Evolutionary conservation across 2,888 invertebrate species (phyloP).

Genomic region (Tetrapedia diversipes): DNA sequence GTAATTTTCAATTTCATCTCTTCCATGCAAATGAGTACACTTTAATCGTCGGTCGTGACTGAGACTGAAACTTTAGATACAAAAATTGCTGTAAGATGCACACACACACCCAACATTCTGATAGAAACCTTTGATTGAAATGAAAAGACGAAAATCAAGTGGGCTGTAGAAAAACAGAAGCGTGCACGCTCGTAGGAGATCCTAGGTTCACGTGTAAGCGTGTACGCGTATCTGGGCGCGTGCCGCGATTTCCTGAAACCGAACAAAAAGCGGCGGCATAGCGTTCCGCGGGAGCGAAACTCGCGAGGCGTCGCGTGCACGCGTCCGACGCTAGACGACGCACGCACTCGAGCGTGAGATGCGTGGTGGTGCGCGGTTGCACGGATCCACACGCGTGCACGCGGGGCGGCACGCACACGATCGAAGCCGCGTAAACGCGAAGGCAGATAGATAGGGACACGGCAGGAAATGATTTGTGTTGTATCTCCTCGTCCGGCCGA

Average conservation of each 20-base stretch:
- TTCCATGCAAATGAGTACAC: too few relatives aligned
- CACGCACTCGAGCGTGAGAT: constrained; percentile 75
- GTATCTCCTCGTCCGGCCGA: constrained; percentile 77
- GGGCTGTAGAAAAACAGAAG: too few relatives aligned
- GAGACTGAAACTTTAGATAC: too few relatives aligned
- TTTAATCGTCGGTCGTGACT: too few relatives aligned
- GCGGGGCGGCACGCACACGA: constrained; percentile 47
- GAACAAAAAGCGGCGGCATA: constrained; percentile 40
- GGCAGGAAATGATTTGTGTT: constrained; percentile 80
- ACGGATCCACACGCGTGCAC: constrained; percentile 57
- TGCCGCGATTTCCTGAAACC: constrained; percentile 34
- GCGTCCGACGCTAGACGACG: constrained; percentile 59
- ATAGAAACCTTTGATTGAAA: too few relatives aligned
- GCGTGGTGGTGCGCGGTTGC: constrained; percentile 72
- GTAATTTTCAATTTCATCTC: too few relatives aligned
- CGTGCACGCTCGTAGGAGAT: too few relatives aligned
- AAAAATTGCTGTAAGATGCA: too few relatives aligned
- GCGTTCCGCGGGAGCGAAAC: constrained; percentile 44
- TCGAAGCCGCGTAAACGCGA: constrained; percentile 60
- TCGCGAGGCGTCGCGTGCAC: constrained; percentile 65
- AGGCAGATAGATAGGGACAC: constrained; percentile 73
- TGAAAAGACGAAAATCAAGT: too few relatives aligned
- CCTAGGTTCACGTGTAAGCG: too few relatives aligned
- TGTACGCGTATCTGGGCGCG: constrained; percentile 27
- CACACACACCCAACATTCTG: too few relatives aligned